Base-by-base conservation (phyloP, 2,888 invertebrate genomes). In the Ectemnius lituratus region DNA sequence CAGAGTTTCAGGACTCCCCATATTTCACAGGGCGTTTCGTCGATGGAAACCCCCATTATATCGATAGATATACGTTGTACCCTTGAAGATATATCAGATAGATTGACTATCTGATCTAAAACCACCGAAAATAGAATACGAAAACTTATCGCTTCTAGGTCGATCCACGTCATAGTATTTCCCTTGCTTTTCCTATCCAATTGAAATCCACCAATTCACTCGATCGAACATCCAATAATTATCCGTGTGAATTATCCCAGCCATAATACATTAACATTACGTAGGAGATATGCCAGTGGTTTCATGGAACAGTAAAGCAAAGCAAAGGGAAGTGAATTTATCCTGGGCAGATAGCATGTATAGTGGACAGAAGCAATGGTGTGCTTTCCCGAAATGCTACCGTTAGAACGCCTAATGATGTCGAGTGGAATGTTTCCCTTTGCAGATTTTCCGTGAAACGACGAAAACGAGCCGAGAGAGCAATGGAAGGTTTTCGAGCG, bases 11-110 rank as follows among this genome's bases (percentile, higher is more conserved):
- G 75, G 69, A 65, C 73, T 28, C 57, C 70, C 73, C 71, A 52
- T 83, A 67, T 85, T 83, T 86, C 82, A 79, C 81, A 75, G 76
- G 79, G 82, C 82, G 85, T 82, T 87, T 87, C 84, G 84, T 85
- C 84, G 82, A 83, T 77, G 80, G 76, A 84, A 85, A 85, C 75
- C 8, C 8, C 83, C 84, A 83, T 84, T 85, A 75, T 37, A 11
- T 37, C 37, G 37, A 37, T 37, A 37, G 37, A 37, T 8, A 8
- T 37, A 37, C 11, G 4, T 37, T 0, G 37, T 8, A 8, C 8
- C 8, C 37, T 37, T 37, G 8, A 8, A 37, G 8, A 37, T 37
- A 37, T 37, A 37, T 37, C 37, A 37, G 2, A 11, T 6, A 37
- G 8, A 37, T 37, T 37, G 8, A 37, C 8, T 23, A 23, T 23